Conservation (phyloP, 1,140 invertebrate genomes). For the Lethocerus indicus region DNA sequence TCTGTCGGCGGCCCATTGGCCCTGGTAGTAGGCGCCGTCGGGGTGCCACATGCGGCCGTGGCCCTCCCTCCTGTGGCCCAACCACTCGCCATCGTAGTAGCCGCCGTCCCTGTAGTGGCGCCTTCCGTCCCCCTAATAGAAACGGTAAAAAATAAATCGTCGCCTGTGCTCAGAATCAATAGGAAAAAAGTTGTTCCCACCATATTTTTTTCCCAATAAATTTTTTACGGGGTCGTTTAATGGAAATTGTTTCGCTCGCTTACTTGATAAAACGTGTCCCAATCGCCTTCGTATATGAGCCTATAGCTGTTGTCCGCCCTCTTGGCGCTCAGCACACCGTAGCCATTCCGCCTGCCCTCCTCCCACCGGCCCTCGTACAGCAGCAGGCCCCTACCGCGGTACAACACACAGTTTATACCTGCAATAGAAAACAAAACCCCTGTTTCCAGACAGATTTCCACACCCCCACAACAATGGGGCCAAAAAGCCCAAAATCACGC, state of each 20-base stretch:
- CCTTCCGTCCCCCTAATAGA: background rate
- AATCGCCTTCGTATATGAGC: conserved; percentile 26
- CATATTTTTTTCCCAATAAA: too few species aligned
- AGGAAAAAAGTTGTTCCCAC: too few species aligned
- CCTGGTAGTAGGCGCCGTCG: conserved; percentile 34
- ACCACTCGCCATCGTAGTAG: conserved; percentile 43
- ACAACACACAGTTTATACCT: too few species aligned
- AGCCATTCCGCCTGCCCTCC: conserved; percentile 24
- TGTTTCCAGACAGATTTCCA: too few species aligned
- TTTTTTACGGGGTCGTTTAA: too few species aligned
- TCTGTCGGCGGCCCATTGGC: conserved; percentile 27
- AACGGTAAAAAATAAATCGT: background rate
- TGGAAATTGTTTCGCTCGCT: too few species aligned
- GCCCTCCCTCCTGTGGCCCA: conserved; percentile 34
- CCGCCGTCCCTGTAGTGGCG: conserved; percentile 30
- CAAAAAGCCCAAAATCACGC: too few species aligned
- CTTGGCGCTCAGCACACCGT: conserved; percentile 19
- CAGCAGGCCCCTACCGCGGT: too few species aligned
- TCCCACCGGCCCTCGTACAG: conserved; percentile 33
- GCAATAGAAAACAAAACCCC: too few species aligned
- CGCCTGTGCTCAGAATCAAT: background rate
- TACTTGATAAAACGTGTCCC: conserved; percentile 23
- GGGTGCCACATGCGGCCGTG: conserved; percentile 41
- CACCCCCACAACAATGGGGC: too few species aligned
- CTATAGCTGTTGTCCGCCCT: conserved; percentile 27